Percentiles rank a stretch among this genome's conserved stretches.
Evolutionary conservation across 2,888 invertebrate species (phyloP).

Genomic region (Encarsia formosa): DNA sequence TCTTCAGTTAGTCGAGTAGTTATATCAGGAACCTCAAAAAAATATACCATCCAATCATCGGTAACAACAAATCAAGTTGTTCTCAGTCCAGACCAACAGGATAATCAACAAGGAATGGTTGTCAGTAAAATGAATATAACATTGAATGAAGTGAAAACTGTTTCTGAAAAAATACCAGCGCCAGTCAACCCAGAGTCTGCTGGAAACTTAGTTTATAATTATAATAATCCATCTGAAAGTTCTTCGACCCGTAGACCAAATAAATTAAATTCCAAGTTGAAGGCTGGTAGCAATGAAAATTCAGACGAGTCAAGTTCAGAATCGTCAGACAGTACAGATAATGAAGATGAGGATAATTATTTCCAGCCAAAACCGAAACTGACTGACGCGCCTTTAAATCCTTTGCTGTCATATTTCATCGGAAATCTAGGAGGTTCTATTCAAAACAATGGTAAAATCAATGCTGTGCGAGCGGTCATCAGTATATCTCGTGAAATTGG

Average conservation of each 20-base stretch:
- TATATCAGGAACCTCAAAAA: conserved; percentile 55
- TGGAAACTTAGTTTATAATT: conserved; percentile 47
- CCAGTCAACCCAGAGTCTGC: conserved; percentile 38
- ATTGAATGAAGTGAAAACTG: conserved; percentile 40
- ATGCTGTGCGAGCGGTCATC: conserved; percentile 39
- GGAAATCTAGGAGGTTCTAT: conserved; percentile 54
- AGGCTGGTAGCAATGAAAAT: neutral
- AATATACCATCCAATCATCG: conserved; percentile 63
- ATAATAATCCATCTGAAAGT: conserved; percentile 34
- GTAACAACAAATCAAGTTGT: conserved; percentile 61
- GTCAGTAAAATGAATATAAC: conserved; percentile 59
- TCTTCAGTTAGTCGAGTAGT: conserved; percentile 58
- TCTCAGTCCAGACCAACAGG: conserved; percentile 54
- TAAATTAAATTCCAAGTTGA: neutral
- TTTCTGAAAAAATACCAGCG: conserved; percentile 23
- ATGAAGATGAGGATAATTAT: conserved; percentile 29
- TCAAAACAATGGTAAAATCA: conserved; percentile 36
- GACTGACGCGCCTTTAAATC: conserved; percentile 50
- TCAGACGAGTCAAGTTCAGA: conserved; percentile 1
- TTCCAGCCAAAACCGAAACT: conserved; percentile 45
- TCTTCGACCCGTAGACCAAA: conserved; percentile 14
- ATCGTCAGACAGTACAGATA: conserved; percentile 15
- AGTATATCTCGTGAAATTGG: conserved; percentile 58
- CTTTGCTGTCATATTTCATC: conserved; percentile 52
- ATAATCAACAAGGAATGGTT: conserved; percentile 61